A percentile compares a stretch with the other conserved stretches of the same genome.
Evolutionary conservation across 2,888 invertebrate species (phyloP).

Genomic region (Plagiodera versicolora): DNA sequence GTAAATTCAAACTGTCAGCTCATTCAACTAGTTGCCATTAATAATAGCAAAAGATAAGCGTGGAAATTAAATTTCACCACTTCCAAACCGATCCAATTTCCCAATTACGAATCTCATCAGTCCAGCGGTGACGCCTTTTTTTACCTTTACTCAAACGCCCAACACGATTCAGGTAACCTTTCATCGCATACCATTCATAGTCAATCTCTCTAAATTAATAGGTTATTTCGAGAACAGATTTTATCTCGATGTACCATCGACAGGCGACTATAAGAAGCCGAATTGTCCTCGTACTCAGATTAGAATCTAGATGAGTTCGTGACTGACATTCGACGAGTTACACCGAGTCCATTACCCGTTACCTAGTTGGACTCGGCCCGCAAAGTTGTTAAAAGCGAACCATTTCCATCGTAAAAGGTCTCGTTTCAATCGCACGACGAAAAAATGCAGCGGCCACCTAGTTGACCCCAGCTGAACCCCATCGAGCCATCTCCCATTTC

Average conservation of each 20-base stretch:
- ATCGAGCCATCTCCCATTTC: background rate
- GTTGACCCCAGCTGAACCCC: background rate
- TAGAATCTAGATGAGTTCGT: slow-evolving; percentile 20
- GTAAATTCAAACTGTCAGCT: too few relatives aligned
- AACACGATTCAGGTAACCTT: background rate
- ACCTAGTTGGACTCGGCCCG: background rate
- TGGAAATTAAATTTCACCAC: too few relatives aligned
- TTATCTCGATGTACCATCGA: background rate
- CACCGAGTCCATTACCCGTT: background rate
- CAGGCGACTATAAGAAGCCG: background rate
- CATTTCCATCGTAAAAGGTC: too few relatives aligned
- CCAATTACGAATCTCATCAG: background rate
- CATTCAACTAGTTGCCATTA: too few relatives aligned
- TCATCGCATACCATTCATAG: background rate
- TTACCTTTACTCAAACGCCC: background rate
- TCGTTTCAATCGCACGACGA: background rate
- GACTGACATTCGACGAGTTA: slow-evolving; percentile 10
- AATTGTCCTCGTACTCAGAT: slow-evolving; percentile 12
- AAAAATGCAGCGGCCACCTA: background rate
- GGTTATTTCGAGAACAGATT: background rate
- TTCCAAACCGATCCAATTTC: background rate
- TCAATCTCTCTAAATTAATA: background rate
- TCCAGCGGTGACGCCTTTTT: background rate
- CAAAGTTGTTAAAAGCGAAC: too few relatives aligned
- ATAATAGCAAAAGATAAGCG: too few relatives aligned